These are phyloP conservation scores for Anas bahamensis DNA, from an alignment of 2,797 vertebrate genomes.

Conservation along the genomic window DNA sequence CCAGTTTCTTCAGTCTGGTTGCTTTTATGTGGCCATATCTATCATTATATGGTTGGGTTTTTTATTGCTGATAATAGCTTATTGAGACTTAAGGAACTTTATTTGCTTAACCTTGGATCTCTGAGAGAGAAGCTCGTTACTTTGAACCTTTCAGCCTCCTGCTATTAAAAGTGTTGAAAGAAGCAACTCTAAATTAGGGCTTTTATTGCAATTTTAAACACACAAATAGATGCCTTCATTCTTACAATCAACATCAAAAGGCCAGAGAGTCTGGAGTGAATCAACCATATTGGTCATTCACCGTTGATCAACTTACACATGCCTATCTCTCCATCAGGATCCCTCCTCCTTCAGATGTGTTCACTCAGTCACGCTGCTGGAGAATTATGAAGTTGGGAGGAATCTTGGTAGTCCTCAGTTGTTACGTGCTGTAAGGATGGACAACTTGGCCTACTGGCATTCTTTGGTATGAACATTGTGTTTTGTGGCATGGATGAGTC, in stretches of 20 bases:
- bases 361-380: background rate
- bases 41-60: conserved; percentile 13
- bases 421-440: background rate
- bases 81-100: conserved; percentile 56
- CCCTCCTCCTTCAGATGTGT: background rate
- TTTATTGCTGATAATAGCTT: conserved; percentile 63
- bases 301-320: conserved; percentile 21
- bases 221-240: conserved; percentile 54
- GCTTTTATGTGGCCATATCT: conserved; percentile 57
- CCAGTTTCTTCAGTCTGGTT: conserved; percentile 29
- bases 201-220: conserved; percentile 67
- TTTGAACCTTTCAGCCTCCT: conserved; percentile 64
- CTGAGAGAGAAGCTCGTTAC: conserved; percentile 45
- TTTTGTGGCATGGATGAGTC: background rate
- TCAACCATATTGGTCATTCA: conserved; percentile 34
- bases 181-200: conserved; percentile 43
- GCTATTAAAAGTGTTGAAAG: conserved; percentile 55
- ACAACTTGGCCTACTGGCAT: background rate
- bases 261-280: conserved; percentile 31
- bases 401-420: background rate
- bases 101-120: conserved; percentile 74
- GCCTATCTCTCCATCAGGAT: background rate
- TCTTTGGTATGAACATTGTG: background rate
- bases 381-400: background rate
- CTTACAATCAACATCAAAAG: conserved; percentile 62